Percentiles rank a stretch among this genome's conserved stretches.
phyloP scores from a whole-genome alignment of 2,113 vertebrate genomes.

The Gavia stellata region DNA sequence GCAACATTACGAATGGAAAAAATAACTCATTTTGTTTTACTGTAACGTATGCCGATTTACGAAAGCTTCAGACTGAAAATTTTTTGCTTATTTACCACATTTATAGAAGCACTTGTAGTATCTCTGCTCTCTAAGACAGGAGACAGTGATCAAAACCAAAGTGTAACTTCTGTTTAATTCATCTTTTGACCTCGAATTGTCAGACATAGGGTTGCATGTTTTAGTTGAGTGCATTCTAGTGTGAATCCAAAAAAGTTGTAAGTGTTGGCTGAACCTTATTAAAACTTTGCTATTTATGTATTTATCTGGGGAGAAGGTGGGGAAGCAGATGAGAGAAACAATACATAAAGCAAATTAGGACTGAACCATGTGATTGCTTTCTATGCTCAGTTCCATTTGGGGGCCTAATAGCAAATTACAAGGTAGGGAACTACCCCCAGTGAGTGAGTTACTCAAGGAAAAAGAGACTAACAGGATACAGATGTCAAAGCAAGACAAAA shows the following conservation, averaged over 20 bases:
- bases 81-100: not conserved
- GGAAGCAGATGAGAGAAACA: not conserved
- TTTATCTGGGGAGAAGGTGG: not conserved
- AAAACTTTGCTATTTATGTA: not conserved
- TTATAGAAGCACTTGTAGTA: not conserved
- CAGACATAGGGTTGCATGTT: not conserved
- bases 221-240: not conserved
- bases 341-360: not conserved
- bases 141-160: not conserved
- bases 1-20: not conserved
- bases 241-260: not conserved
- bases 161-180: not conserved
- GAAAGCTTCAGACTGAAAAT: not conserved
- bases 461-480: not conserved
- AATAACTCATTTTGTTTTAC: not conserved
- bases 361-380: not conserved
- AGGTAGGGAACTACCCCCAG: not conserved
- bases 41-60: not conserved
- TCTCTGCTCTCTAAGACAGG: not conserved
- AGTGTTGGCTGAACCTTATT: not conserved
- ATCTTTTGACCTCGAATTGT: not conserved
- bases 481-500: not conserved
- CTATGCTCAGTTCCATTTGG: not conserved
- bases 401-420: not conserved
- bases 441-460: not conserved